These are phyloP conservation scores for Thereuonema tuberculata DNA, from an alignment of 1,140 invertebrate genomes.

Conservation along the genomic window DNA sequence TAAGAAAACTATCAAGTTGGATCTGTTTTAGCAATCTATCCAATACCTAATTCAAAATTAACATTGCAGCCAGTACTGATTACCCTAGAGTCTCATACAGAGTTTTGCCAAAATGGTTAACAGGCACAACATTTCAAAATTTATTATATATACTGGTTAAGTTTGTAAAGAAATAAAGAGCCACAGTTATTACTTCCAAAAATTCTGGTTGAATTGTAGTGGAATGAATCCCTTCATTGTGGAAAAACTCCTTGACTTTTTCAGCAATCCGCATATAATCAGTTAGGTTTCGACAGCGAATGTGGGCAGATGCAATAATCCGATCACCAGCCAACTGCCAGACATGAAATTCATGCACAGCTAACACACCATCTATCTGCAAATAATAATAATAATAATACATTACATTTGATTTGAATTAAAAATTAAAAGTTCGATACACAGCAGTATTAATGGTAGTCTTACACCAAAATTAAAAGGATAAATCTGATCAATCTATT, in stretches of 20 bases:
- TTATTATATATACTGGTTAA: not conserved
- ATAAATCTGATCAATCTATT: not conserved
- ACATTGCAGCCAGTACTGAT: too few relatives aligned
- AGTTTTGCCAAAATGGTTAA: slow-evolving; percentile 11
- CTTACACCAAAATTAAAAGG: not conserved
- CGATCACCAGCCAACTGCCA: slow-evolving; percentile 85
- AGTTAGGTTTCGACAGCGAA: slow-evolving; percentile 71
- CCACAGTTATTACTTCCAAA: slow-evolving; percentile 48
- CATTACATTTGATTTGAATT: slow-evolving; percentile 19
- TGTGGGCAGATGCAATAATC: slow-evolving; percentile 85
- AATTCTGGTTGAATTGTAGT: slow-evolving; percentile 92
- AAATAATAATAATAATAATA: too few relatives aligned
- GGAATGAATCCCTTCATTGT: slow-evolving; percentile 80
- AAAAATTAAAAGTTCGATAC: not conserved
- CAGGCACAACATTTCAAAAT: too few relatives aligned
- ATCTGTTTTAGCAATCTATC: too few relatives aligned
- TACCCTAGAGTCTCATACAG: slow-evolving; percentile 7
- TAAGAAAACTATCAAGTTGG: too few relatives aligned
- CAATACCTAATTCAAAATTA: too few relatives aligned
- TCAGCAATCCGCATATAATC: slow-evolving; percentile 87
- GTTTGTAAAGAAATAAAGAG: not conserved
- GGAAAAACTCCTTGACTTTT: slow-evolving; percentile 89
- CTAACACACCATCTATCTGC: slow-evolving; percentile 76
- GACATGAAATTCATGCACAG: slow-evolving; percentile 87
- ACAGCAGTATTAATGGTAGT: not conserved